Base-by-base conservation (phyloP, 2,888 invertebrate genomes). In the Melanostoma mellinum region DNA sequence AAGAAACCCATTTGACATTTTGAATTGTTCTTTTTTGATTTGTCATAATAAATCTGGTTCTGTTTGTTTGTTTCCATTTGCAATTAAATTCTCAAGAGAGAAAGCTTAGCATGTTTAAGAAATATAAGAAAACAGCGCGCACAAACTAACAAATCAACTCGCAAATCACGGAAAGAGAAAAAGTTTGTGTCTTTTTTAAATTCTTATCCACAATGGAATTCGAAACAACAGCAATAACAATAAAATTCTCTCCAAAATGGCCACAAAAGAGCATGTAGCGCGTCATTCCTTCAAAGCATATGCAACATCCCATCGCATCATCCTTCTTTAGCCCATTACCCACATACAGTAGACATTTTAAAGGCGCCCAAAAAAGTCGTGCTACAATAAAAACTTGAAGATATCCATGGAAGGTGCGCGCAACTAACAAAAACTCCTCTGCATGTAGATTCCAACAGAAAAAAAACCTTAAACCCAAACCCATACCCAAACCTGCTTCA, bases 211-310 rank as follows among this genome's bases (percentile, higher is more conserved):
- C 73, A 77, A 76, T 65, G 82, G 73, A 77, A 82, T 84, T 78
- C 79, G 36, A 71, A 75, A 84, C 84, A 75, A 79, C 78, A 67
- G 65, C 67, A 84, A 84, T 84, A 84, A 84, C 74, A 75, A 84
- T 84, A 84, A 84, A 84, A 84, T 50, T 84, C 79, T 71, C 60
- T 69, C 67, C 78, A 84, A 84, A 79, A 84, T 84, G 84, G 84
- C 79, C 61, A 78, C 84, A 79, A 79, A 84, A 78, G 78, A 84
- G 65, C 79, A 84, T 84, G 84, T 84, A 74, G 65, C 79, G 69
- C 82, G 82, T 84, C 82, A 84, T 78, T 84, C 74, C 10, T 61
- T 40, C 42, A 73, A 63, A 50, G 76, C 65, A 72, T 60, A 71
- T 76, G 73, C 76, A 72, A 55, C 68, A 63, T 75, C 81, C 68